These are phyloP conservation scores for Fringilla coelebs DNA, from an alignment of 2,797 vertebrate species.

Conservation along the genomic window DNA sequence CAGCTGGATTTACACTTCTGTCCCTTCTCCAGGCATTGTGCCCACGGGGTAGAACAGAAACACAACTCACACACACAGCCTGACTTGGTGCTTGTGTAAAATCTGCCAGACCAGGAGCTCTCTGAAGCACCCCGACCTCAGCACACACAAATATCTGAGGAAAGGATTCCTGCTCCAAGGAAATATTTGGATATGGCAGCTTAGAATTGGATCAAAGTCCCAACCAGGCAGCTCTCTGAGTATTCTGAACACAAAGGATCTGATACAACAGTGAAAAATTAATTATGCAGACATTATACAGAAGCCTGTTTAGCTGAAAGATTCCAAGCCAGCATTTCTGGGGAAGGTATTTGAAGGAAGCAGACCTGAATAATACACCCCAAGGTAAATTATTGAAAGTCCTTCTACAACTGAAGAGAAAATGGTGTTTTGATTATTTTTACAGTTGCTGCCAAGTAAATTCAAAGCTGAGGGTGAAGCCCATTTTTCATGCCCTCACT, in stretches of 20 bases:
- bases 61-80: background rate
- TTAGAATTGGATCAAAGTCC: background rate
- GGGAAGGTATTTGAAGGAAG: background rate
- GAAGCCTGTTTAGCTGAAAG: background rate
- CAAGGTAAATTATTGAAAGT: background rate
- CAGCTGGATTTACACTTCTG: background rate
- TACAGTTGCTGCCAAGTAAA: background rate
- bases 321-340: background rate
- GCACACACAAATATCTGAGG: fast-evolving
- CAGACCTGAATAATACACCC: background rate
- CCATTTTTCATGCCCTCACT: background rate
- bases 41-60: background rate
- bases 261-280: background rate
- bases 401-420: background rate
- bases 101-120: background rate
- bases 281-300: background rate
- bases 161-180: background rate
- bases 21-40: background rate
- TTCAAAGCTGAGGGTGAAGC: background rate
- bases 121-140: background rate
- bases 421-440: background rate
- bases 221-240: background rate
- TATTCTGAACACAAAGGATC: conserved; percentile 1
- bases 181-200: background rate
- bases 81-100: background rate